phyloP scores from a whole-genome alignment of 1,140 invertebrate species.

The Vanessa atalanta region DNA sequence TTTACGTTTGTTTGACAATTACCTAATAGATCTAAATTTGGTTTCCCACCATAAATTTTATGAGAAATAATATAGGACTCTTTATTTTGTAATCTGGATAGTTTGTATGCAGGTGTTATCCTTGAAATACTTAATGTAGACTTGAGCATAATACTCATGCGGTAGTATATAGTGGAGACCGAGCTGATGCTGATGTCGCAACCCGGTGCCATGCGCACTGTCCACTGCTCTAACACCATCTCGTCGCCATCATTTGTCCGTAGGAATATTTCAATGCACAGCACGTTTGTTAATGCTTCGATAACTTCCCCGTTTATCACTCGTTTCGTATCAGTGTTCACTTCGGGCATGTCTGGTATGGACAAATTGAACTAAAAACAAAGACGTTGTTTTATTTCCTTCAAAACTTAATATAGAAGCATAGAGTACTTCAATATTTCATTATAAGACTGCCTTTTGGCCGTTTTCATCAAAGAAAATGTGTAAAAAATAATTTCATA shows the following conservation, averaged over 20 bases:
- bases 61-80: slow-evolving; percentile 70
- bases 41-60: slow-evolving; percentile 70
- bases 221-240: slow-evolving; percentile 72
- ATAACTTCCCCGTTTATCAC: slow-evolving; percentile 69
- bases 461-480: too few relatives aligned
- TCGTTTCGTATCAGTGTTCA: slow-evolving; percentile 62
- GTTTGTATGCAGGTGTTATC: slow-evolving; percentile 72
- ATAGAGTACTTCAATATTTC: too few relatives aligned
- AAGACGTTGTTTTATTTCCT: neutral
- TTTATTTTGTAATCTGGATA: slow-evolving; percentile 64
- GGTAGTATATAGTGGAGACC: slow-evolving; percentile 66
- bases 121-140: slow-evolving; percentile 71
- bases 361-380: slow-evolving; percentile 69
- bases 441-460: too few relatives aligned
- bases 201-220: slow-evolving; percentile 57
- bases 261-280: slow-evolving; percentile 71
- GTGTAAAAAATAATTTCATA: too few relatives aligned
- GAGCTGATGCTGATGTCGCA: slow-evolving; percentile 55
- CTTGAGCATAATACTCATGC: slow-evolving; percentile 74
- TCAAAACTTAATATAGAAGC: too few relatives aligned
- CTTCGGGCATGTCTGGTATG: slow-evolving; percentile 68
- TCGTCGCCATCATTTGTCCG: slow-evolving; percentile 67
- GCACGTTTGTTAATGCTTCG: slow-evolving; percentile 59
- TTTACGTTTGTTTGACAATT: slow-evolving; percentile 16
- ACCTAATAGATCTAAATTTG: slow-evolving; percentile 65